These are phyloP conservation scores for Argya squamiceps DNA, from an alignment of 2,797 vertebrate species.

Conservation along the genomic window DNA sequence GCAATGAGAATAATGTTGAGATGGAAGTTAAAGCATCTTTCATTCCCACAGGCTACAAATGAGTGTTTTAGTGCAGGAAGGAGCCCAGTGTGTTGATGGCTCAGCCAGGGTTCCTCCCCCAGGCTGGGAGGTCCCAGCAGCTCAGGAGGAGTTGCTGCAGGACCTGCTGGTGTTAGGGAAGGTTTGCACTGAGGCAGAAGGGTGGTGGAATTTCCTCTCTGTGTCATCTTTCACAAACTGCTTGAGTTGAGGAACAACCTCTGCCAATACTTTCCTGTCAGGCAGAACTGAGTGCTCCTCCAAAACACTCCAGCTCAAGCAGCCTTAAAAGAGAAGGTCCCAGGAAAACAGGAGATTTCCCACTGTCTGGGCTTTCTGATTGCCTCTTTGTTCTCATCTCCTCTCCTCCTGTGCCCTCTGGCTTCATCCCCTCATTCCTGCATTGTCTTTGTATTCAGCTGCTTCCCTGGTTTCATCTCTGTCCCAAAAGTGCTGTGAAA, in stretches of 20 bases:
- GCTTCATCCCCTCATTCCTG: neutral
- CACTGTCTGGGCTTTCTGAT: neutral
- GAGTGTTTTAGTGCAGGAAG: neutral
- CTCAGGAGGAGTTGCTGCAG: neutral
- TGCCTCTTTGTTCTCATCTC: neutral
- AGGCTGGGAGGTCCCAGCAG: neutral
- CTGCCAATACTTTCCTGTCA: rapidly evolving
- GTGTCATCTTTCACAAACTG: neutral
- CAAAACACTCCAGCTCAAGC: neutral
- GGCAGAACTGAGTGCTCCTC: neutral
- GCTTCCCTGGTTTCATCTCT: neutral
- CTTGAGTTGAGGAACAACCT: neutral
- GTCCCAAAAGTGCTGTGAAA: neutral
- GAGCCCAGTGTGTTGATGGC: neutral
- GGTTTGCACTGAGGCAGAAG: neutral
- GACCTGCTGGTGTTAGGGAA: neutral
- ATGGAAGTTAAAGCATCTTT: neutral
- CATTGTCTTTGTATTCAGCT: neutral
- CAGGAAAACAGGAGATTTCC: neutral
- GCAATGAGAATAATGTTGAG: neutral
- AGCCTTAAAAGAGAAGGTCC: neutral
- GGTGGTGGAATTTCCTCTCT: neutral
- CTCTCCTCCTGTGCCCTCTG: neutral
- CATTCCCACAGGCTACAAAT: neutral
- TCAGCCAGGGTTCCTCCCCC: neutral